Percentiles rank a stretch among this genome's conserved stretches.
Conservation (phyloP, 92 coral and sea anemone species). For the Zoanthus solanderi region DNA sequence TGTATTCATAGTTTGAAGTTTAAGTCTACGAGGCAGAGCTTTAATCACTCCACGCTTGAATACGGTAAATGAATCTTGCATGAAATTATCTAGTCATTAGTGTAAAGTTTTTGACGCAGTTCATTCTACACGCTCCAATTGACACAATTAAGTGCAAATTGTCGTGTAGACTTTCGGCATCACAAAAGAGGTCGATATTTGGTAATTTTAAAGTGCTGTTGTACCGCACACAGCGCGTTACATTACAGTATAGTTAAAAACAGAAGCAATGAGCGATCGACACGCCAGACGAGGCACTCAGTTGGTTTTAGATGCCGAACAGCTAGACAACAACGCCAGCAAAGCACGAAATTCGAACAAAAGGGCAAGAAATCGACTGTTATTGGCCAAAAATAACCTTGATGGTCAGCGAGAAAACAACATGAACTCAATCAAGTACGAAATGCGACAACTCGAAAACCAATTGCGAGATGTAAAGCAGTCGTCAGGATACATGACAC, state of each 20-base stretch:
- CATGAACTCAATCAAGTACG: slow-evolving; percentile 78
- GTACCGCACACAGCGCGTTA: slow-evolving; percentile 1
- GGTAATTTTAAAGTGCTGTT: not conserved
- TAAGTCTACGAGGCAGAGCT: not conserved
- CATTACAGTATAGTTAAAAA: not conserved
- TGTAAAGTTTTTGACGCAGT: not conserved
- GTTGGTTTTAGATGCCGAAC: slow-evolving; percentile 68
- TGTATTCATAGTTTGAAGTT: not conserved
- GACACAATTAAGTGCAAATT: slow-evolving; percentile 16
- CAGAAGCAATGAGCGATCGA: slow-evolving; percentile 68
- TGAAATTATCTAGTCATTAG: slow-evolving; percentile 23
- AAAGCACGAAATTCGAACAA: slow-evolving; percentile 78
- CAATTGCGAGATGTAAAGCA: slow-evolving; percentile 85
- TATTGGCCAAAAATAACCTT: slow-evolving; percentile 63
- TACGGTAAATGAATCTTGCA: slow-evolving; percentile 31
- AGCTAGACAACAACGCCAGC: slow-evolving; percentile 78
- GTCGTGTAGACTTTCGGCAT: slow-evolving; percentile 5
- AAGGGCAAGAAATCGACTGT: slow-evolving; percentile 73
- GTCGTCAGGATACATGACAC: slow-evolving; percentile 70
- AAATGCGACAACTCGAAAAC: slow-evolving; percentile 82
- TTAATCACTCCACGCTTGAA: not conserved
- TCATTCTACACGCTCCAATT: slow-evolving; percentile 23
- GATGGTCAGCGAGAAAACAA: slow-evolving; percentile 68
- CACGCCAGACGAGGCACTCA: slow-evolving; percentile 59
- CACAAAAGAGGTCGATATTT: not conserved